These are phyloP conservation scores for Abrostola tripartita DNA, from an alignment of 2,888 invertebrate genomes.

Conservation along the genomic window DNA sequence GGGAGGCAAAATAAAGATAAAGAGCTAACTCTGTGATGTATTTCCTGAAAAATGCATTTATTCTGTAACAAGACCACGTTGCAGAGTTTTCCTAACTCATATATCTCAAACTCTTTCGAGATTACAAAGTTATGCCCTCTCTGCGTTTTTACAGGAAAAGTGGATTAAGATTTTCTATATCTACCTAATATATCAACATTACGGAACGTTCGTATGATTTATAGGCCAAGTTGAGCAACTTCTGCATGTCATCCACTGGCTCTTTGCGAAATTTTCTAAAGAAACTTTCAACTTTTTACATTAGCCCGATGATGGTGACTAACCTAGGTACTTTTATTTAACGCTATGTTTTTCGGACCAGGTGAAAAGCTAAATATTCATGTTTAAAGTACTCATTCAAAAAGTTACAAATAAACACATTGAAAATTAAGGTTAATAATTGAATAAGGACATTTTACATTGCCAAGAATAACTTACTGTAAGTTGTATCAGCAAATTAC, in stretches of 20 bases:
- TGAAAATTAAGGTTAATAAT: too few species aligned
- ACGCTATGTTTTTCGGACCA: constrained; percentile 19
- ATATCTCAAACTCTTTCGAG: constrained; percentile 77
- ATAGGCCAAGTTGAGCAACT: constrained; percentile 83
- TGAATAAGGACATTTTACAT: too few species aligned
- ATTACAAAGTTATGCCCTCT: constrained; percentile 76
- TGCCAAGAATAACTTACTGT: too few species aligned
- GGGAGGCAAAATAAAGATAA: constrained; percentile 25
- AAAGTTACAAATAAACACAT: too few species aligned
- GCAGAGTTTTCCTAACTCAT: constrained; percentile 67
- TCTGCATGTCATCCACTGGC: constrained; percentile 84
- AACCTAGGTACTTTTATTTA: constrained; percentile 55
- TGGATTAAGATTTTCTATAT: constrained; percentile 85
- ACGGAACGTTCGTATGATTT: constrained; percentile 83
- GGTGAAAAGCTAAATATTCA: background rate
- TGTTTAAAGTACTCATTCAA: background rate
- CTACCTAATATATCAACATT: constrained; percentile 82
- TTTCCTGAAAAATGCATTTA: constrained; percentile 57
- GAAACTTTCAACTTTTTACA: constrained; percentile 84
- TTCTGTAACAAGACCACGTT: constrained; percentile 56
- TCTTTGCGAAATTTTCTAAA: constrained; percentile 78
- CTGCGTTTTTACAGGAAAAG: constrained; percentile 80
- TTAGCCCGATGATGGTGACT: constrained; percentile 73
- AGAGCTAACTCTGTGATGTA: constrained; percentile 44
- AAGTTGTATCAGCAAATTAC: too few species aligned